Evolutionary conservation across 2,888 invertebrate genomes (phyloP), one percentile per base, ranked within the genome.

Genomic region (Furcula furcula): DNA sequence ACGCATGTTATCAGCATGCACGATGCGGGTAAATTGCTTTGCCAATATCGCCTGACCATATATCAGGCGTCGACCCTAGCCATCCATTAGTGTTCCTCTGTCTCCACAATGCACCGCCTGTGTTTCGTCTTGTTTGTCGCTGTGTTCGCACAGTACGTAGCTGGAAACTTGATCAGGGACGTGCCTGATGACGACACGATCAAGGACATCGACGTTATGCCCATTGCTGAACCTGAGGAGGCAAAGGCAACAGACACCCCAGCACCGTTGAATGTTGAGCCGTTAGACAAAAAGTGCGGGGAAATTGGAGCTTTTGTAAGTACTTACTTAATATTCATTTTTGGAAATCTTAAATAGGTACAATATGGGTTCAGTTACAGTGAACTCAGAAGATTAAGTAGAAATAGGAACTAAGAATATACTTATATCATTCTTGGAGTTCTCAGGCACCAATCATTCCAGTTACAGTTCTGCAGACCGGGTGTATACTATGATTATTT

Each of bases 251-350:
- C 37, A 4, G 38, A 30, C 6, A 31, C 15, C 28, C n/a, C 27
- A 1, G 15, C n/a, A n/a, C 29, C 31, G 21, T 9, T 19, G n/a
- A 36, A 38, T 22, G 31, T 15, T 25, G 36, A 25, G n/a, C 22
- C 34, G 1, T 23, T 28, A 11, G 35, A 49, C 10, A 43, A 31
- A 27, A 46, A 58, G 27, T 85, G 85, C 41, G 72, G 55, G 7
- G 54, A 64, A 40, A 60, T 83, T 32, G 84, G 85, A 36, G 54
- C 76, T 42, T 80, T 71, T 46, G 84, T 84, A 68, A 75, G 83
- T 81, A 46, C 34, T 27, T 3, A 15, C 15, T 27, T 5, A 10
- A 13, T 13, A 10, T 13, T n/a, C n/a, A n/a, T n/a, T n/a, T n/a
- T n/a, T n/a, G n/a, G n/a, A n/a, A n/a, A n/a, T n/a, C n/a, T n/a